These are phyloP conservation scores for Scolopax rusticola DNA, from an alignment of 2,797 vertebrate genomes.

Conservation along the genomic window DNA sequence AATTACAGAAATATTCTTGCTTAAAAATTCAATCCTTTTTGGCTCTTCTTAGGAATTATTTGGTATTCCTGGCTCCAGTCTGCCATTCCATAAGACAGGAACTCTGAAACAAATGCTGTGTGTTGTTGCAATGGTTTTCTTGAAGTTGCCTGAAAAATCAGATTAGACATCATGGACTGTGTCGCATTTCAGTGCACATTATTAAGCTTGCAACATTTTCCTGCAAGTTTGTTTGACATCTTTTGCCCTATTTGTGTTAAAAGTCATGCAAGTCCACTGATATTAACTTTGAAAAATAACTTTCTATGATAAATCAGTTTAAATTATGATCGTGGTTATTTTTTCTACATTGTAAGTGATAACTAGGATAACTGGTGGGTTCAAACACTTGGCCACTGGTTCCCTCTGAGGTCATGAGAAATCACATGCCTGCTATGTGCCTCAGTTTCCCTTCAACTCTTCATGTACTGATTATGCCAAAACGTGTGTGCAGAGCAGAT, in stretches of 20 bases:
- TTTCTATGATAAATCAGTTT: constrained; percentile 11
- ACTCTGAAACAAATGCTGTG: background rate
- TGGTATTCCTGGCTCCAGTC: constrained; percentile 12
- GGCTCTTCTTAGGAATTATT: constrained; percentile 19
- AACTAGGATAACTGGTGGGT: background rate
- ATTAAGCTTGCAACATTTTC: background rate
- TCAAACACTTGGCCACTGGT: background rate
- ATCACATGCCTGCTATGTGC: background rate
- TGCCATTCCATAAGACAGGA: background rate
- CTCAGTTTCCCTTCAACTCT: background rate
- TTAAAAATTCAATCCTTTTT: background rate
- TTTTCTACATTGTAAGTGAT: background rate
- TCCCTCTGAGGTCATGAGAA: background rate
- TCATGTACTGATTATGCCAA: background rate
- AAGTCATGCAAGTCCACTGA: background rate
- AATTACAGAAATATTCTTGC: background rate
- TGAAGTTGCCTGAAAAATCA: constrained; percentile 10
- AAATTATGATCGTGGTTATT: background rate
- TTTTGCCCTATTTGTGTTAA: background rate
- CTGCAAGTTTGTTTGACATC: constrained; percentile 9
- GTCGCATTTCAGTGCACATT: background rate
- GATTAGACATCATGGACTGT: background rate
- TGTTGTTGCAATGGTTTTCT: background rate
- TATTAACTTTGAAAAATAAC: background rate
- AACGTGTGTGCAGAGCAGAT: background rate